Percentiles rank a stretch among this genome's conserved stretches.
Conservation (phyloP, 37 sponge, comb jelly and placozoan genomes). For the Beroe ovata region DNA sequence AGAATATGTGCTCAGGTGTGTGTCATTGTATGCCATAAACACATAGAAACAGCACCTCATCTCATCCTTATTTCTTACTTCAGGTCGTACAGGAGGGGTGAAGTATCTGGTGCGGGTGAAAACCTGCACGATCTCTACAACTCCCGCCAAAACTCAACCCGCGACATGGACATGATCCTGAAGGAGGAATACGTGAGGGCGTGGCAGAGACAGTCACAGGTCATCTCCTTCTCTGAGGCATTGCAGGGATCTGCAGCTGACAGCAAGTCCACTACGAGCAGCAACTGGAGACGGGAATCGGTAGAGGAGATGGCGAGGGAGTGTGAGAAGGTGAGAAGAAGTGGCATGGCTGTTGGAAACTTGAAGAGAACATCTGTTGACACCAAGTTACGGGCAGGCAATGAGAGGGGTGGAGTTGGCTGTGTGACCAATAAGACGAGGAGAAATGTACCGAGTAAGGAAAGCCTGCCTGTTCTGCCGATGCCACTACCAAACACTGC, state of each 20-base stretch:
- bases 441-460: no score
- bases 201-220: conserved; percentile 21
- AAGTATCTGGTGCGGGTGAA: neutral
- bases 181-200: conserved; percentile 1
- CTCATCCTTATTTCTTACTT: neutral
- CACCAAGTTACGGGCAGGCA: neutral
- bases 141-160: neutral
- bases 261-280: neutral
- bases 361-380: neutral
- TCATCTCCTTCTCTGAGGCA: conserved; percentile 25
- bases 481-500: neutral
- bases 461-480: neutral
- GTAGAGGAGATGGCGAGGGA: neutral
- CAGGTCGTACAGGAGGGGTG: neutral
- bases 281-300: neutral
- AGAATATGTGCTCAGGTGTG: no score
- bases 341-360: neutral
- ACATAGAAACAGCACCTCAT: no score
- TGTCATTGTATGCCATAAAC: no score
- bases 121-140: neutral
- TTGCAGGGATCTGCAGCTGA: neutral
- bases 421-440: no score
- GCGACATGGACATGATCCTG: conserved; percentile 40
- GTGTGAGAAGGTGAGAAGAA: neutral
- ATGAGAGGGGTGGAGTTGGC: neutral